A percentile compares a stretch with the other conserved stretches of the same genome.
These are phyloP conservation scores for Porites lobata DNA, from an alignment of 92 coral and sea anemone genomes.

Conservation along the genomic window DNA sequence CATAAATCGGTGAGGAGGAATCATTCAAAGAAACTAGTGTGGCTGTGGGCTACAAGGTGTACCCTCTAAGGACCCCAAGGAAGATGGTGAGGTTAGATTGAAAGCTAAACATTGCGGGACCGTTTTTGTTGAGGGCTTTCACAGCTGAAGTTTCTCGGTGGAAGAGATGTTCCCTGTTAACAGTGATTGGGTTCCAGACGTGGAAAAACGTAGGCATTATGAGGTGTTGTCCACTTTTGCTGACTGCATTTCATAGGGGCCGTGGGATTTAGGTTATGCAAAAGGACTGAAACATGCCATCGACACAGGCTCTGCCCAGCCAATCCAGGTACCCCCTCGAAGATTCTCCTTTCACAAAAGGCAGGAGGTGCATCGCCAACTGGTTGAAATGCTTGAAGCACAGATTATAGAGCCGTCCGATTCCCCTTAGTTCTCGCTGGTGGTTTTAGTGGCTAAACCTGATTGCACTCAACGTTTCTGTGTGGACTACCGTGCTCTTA, in stretches of 20 bases:
- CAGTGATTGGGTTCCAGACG: conserved; percentile 18
- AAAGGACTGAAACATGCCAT: too few species aligned
- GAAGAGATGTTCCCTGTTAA: neutral
- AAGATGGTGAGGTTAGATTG: neutral
- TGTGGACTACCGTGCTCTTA: conserved; percentile 34
- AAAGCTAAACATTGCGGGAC: neutral
- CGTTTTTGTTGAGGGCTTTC: neutral
- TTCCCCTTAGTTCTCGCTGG: too few species aligned
- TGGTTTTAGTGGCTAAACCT: too few species aligned
- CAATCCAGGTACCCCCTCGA: conserved; percentile 38
- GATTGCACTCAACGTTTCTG: conserved; percentile 46
- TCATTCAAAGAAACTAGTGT: neutral
- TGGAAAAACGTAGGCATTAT: neutral
- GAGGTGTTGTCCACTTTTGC: too few species aligned
- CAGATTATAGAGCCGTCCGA: conserved; percentile 35
- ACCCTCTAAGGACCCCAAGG: neutral
- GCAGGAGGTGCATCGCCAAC: conserved; percentile 47
- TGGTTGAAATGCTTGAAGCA: conserved; percentile 48
- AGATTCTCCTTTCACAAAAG: conserved; percentile 56
- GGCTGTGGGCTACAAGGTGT: conserved; percentile 8
- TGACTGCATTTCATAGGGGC: too few species aligned
- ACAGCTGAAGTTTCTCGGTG: neutral
- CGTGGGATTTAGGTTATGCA: too few species aligned
- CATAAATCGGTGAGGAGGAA: neutral
- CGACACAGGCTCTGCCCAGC: too few species aligned